These are phyloP conservation scores for Furcula furcula DNA, from an alignment of 2,888 invertebrate species.

Conservation along the genomic window DNA sequence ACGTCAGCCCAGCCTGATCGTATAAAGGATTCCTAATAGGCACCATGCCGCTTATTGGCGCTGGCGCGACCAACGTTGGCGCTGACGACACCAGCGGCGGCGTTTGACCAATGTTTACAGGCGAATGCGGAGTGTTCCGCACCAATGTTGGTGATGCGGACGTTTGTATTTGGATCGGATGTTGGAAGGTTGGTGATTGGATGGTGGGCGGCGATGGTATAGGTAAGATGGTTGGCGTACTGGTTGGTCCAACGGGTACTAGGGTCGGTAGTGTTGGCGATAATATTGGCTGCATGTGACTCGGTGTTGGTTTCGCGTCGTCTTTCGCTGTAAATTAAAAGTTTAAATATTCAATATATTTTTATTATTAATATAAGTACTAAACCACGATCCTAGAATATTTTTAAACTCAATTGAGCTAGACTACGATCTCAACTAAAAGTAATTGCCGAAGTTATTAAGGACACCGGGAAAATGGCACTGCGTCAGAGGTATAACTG, in stretches of 20 bases:
- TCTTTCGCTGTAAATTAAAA: constrained; percentile 51
- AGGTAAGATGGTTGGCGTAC: constrained; percentile 42
- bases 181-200: constrained; percentile 10
- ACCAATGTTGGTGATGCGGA: constrained; percentile 22
- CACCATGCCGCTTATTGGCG: constrained; percentile 64
- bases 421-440: too few relatives aligned
- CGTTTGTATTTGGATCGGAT: constrained; percentile 26
- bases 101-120: constrained; percentile 44
- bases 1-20: constrained; percentile 63
- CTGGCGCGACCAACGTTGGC: constrained; percentile 49
- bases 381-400: too few relatives aligned
- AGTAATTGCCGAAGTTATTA: too few relatives aligned
- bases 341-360: not conserved
- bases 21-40: constrained; percentile 68
- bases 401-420: too few relatives aligned
- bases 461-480: too few relatives aligned
- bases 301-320: constrained; percentile 44
- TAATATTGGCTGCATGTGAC: constrained; percentile 51
- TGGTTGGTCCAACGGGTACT: constrained; percentile 45
- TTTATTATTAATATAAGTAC: not conserved
- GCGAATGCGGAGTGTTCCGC: constrained; percentile 34
- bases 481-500: too few relatives aligned
- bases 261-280: constrained; percentile 54
- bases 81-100: constrained; percentile 36
- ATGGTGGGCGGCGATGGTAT: constrained; percentile 12